phyloP scores from a whole-genome alignment of 2,113 vertebrate genomes.

The Alligator sinensis region DNA sequence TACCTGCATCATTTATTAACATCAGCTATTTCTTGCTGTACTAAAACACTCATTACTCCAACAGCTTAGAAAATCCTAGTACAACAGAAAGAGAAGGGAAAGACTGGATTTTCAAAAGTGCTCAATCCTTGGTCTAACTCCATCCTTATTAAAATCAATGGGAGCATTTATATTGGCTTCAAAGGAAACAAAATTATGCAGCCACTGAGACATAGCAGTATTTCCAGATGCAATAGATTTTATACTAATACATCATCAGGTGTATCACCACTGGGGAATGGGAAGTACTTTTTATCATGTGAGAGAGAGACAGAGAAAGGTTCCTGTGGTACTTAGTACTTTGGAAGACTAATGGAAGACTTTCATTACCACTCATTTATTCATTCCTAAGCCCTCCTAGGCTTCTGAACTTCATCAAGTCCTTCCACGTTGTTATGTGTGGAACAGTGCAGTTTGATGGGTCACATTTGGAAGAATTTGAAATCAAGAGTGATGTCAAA shows the following conservation, averaged over 20 bases:
- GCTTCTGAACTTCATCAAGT: no score
- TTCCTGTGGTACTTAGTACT: background rate
- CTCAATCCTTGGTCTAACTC: background rate
- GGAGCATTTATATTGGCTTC: background rate
- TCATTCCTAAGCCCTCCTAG: no score
- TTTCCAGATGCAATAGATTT: background rate
- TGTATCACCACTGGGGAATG: background rate
- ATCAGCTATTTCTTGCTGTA: background rate
- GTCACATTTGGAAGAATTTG: no score
- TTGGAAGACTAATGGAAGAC: background rate
- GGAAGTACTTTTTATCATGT: background rate
- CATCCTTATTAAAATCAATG: background rate
- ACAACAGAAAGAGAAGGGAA: background rate
- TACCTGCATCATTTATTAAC: background rate
- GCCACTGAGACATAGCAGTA: background rate
- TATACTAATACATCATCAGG: background rate
- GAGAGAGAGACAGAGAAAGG: background rate
- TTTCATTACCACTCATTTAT: background rate
- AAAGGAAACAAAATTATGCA: background rate
- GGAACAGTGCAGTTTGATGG: no score
- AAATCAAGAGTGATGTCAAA: no score
- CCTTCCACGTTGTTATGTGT: no score
- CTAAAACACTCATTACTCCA: background rate
- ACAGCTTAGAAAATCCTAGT: background rate
- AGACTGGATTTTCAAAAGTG: background rate